These are phyloP conservation scores for Chelon auratus DNA, from an alignment of 2,797 vertebrate species.

Conservation along the genomic window DNA sequence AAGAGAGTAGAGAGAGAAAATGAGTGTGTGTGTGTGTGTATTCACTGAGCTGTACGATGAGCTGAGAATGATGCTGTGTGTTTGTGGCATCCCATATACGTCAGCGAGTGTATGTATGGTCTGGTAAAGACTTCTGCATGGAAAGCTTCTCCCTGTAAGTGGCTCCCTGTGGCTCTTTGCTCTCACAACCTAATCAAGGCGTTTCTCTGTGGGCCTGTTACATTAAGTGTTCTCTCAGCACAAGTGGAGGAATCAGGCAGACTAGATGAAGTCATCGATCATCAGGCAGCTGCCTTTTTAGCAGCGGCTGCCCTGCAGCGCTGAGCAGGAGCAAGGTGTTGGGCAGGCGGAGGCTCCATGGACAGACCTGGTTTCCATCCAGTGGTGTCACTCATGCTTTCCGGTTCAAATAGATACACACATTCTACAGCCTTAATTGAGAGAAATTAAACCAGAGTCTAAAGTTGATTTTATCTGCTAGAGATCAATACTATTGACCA, in stretches of 20 bases:
- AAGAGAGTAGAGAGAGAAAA: slow-evolving; percentile 16
- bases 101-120: slow-evolving; percentile 56
- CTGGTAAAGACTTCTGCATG: slow-evolving; percentile 78
- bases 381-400: slow-evolving; percentile 25
- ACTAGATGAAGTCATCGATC: slow-evolving; percentile 86
- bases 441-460: slow-evolving; percentile 59
- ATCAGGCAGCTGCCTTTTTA: slow-evolving; percentile 82
- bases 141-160: slow-evolving; percentile 83
- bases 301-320: slow-evolving; percentile 76
- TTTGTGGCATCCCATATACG: slow-evolving; percentile 57
- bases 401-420: slow-evolving; percentile 32
- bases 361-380: slow-evolving; percentile 32
- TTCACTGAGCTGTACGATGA: slow-evolving; percentile 32
- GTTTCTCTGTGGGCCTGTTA: slow-evolving; percentile 85
- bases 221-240: slow-evolving; percentile 86
- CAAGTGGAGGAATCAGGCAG: slow-evolving; percentile 85
- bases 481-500: slow-evolving; percentile 58
- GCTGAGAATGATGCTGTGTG: slow-evolving; percentile 55
- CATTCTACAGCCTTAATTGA: slow-evolving; percentile 58
- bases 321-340: slow-evolving; percentile 47
- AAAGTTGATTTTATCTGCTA: slow-evolving; percentile 64
- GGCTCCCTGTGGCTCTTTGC: slow-evolving; percentile 83
- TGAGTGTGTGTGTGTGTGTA: slow-evolving; percentile 11
- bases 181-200: slow-evolving; percentile 83
- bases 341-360: slow-evolving; percentile 21